phyloP scores from a whole-genome alignment of 2,113 vertebrate species.

The Formicarius rufipectus region DNA sequence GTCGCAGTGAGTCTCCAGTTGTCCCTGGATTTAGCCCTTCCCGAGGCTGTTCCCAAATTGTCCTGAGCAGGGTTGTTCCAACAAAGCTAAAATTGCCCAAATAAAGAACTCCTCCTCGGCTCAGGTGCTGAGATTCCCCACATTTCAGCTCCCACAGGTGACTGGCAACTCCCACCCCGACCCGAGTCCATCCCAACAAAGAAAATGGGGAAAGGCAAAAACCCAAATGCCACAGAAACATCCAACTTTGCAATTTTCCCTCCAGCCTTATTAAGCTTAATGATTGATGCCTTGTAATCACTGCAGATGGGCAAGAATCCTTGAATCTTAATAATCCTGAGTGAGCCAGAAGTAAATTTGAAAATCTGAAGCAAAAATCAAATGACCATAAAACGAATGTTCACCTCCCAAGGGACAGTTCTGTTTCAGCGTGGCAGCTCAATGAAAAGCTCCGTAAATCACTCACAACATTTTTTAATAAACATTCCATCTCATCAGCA shows the following conservation, averaged over 20 bases:
- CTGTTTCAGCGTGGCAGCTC: background rate
- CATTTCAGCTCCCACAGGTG: accelerated
- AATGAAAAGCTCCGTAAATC: conserved; percentile 32
- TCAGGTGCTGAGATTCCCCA: background rate
- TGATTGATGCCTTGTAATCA: background rate
- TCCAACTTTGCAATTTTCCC: background rate
- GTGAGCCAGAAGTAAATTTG: background rate
- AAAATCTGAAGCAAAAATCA: conserved; percentile 24
- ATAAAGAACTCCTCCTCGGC: background rate
- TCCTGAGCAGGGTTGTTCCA: background rate
- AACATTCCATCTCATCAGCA: background rate
- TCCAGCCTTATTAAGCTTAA: background rate
- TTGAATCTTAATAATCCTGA: background rate
- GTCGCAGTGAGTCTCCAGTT: accelerated
- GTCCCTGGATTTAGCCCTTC: background rate
- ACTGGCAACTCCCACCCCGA: accelerated
- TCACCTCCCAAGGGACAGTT: background rate
- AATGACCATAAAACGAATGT: background rate
- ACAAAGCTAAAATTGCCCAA: background rate
- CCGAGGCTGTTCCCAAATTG: background rate
- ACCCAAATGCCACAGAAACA: background rate
- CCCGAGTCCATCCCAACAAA: background rate
- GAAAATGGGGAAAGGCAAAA: background rate
- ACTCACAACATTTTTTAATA: background rate
- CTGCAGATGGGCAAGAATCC: background rate